Evolutionary conservation across 2,797 vertebrate species (phyloP).

Genomic region (Valencia hispanica): DNA sequence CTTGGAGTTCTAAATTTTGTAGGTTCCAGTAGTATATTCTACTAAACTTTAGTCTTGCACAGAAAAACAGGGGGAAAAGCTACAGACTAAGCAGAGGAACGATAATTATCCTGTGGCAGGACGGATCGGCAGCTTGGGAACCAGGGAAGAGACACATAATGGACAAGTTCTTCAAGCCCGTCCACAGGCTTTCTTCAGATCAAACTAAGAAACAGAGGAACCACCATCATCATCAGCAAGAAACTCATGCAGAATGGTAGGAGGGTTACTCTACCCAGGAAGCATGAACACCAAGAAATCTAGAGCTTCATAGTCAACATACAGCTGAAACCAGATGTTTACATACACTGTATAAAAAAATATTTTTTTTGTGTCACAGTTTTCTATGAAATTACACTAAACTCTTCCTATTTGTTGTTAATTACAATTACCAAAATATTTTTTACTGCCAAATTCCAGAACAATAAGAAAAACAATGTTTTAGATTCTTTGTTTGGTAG

Average conservation of each 20-base stretch:
- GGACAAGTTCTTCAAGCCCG: slow-evolving; percentile 83
- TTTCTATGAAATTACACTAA: background rate
- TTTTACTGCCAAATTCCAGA: background rate
- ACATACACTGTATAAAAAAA: too few species aligned
- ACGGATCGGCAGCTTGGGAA: slow-evolving; percentile 33
- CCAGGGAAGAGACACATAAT: slow-evolving; percentile 70
- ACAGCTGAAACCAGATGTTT: background rate
- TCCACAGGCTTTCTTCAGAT: slow-evolving; percentile 65
- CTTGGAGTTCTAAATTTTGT: slow-evolving; percentile 9
- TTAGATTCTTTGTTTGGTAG: too few species aligned
- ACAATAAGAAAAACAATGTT: background rate
- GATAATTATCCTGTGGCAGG: slow-evolving; percentile 4
- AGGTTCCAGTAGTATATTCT: background rate
- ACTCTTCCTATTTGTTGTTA: background rate
- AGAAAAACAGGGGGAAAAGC: slow-evolving; percentile 9
- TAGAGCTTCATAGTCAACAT: background rate
- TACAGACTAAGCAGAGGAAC: background rate
- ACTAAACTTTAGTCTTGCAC: slow-evolving; percentile 8
- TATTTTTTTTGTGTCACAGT: background rate
- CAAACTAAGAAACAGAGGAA: slow-evolving; percentile 65
- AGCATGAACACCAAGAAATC: background rate
- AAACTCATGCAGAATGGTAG: slow-evolving; percentile 63
- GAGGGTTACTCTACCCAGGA: slow-evolving; percentile 6
- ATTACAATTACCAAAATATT: background rate
- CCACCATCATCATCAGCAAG: slow-evolving; percentile 55